A percentile compares a stretch with the other conserved stretches of the same genome.
Conservation (phyloP, 2,888 invertebrate species). For the Oligia latruncula region DNA sequence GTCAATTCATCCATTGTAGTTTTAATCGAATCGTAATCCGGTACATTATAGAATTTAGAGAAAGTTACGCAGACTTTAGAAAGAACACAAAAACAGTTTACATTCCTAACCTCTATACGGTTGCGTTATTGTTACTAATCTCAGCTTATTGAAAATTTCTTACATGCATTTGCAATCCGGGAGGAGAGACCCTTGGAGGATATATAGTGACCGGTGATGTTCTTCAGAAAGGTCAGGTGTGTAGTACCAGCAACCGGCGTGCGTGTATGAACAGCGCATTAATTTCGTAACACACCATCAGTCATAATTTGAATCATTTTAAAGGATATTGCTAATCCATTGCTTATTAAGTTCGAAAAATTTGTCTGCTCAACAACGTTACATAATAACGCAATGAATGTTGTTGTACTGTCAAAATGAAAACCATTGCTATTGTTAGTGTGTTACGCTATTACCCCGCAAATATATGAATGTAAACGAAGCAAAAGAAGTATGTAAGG, state of each 20-base stretch:
- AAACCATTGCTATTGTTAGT: too few species aligned
- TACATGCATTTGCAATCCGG: not conserved
- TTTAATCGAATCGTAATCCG: conserved; percentile 59
- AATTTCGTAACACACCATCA: too few species aligned
- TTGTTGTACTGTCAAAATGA: too few species aligned
- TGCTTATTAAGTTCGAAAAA: too few species aligned
- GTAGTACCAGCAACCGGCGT: too few species aligned
- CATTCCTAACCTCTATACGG: not conserved
- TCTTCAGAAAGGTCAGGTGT: too few species aligned
- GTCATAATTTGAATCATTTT: too few species aligned
- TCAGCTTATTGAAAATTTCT: not conserved
- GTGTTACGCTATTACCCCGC: too few species aligned
- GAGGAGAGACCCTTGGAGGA: not conserved
- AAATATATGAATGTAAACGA: not conserved
- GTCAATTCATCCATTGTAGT: conserved; percentile 43
- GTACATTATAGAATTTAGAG: conserved; percentile 51
- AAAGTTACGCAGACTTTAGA: conserved; percentile 48
- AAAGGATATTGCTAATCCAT: too few species aligned
- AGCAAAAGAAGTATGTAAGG: not conserved
- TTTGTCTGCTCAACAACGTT: too few species aligned
- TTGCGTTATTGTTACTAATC: not conserved
- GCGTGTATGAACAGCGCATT: too few species aligned
- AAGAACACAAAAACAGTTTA: conserved; percentile 28
- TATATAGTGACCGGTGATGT: not conserved
- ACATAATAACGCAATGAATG: too few species aligned